Conservation (phyloP, 2,888 invertebrate genomes). For the Gonocerus acuteangulatus region DNA sequence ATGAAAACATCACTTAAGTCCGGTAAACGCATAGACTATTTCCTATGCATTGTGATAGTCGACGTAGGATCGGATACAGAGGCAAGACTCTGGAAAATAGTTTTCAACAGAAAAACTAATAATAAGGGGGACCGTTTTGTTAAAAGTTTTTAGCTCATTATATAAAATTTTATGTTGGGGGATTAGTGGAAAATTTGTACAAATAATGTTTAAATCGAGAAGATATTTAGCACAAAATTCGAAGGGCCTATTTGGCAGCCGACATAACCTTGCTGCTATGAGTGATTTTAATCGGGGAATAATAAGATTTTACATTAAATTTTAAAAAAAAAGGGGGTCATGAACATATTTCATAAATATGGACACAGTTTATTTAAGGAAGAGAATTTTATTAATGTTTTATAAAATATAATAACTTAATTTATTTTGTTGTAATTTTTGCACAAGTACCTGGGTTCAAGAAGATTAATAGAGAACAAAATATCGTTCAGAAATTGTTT, state of each 20-base stretch:
- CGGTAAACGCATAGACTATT: slow-evolving; percentile 12
- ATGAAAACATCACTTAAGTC: slow-evolving; percentile 24
- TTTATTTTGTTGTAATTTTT: slow-evolving; percentile 26
- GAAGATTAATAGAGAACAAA: slow-evolving; percentile 6
- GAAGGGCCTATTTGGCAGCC: slow-evolving; percentile 15
- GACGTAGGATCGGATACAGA: neutral
- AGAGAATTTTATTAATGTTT: slow-evolving; percentile 19
- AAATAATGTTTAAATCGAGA: slow-evolving; percentile 17
- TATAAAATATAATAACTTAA: slow-evolving; percentile 12
- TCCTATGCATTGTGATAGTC: slow-evolving; percentile 15
- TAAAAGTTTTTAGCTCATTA: slow-evolving; percentile 13
- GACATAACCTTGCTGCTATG: neutral
- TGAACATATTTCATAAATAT: neutral
- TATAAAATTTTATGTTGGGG: slow-evolving; percentile 15
- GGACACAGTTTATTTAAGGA: slow-evolving; percentile 11
- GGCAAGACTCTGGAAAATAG: slow-evolving; percentile 15
- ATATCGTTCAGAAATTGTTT: slow-evolving; percentile 6
- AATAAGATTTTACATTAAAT: slow-evolving; percentile 1
- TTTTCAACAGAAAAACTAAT: slow-evolving; percentile 15
- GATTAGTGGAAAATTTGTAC: slow-evolving; percentile 23
- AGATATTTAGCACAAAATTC: slow-evolving; percentile 20
- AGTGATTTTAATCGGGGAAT: too few relatives aligned
- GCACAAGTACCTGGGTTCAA: slow-evolving; percentile 21
- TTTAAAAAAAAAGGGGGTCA: slow-evolving; percentile 7
- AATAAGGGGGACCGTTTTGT: slow-evolving; percentile 9